phyloP scores from a whole-genome alignment of 1,140 invertebrate genomes.

The Mamestra configurata region DNA sequence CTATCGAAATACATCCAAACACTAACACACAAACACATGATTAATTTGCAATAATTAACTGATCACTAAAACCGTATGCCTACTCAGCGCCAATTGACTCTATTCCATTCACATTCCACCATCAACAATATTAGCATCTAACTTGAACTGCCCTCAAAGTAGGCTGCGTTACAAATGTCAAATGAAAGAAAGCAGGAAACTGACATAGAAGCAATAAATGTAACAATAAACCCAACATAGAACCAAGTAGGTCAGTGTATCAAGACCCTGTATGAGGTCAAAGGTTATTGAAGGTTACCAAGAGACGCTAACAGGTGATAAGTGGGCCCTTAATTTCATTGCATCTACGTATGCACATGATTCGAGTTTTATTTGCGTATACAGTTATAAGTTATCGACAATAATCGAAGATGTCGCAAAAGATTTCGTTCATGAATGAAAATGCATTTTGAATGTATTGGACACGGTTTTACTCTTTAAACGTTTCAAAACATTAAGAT shows the following conservation, averaged over 20 bases:
- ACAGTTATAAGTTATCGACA: slow-evolving; percentile 61
- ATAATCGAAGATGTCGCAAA: slow-evolving; percentile 60
- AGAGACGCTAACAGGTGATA: slow-evolving; percentile 68
- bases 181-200: slow-evolving; percentile 42
- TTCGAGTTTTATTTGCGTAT: slow-evolving; percentile 68
- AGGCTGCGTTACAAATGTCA: slow-evolving; percentile 40
- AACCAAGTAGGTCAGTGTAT: slow-evolving; percentile 65
- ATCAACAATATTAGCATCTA: slow-evolving; percentile 6
- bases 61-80: too few species aligned
- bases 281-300: slow-evolving; percentile 65
- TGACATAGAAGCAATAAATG: slow-evolving; percentile 23
- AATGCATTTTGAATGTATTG: background rate
- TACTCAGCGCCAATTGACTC: too few species aligned
- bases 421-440: slow-evolving; percentile 5
- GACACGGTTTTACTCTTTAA: slow-evolving; percentile 30
- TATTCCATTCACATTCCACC: background rate
- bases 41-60: too few species aligned
- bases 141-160: slow-evolving; percentile 16
- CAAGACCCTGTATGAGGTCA: slow-evolving; percentile 65
- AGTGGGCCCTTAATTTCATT: slow-evolving; percentile 70
- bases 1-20: too few species aligned
- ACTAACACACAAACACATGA: too few species aligned
- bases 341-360: slow-evolving; percentile 67
- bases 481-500: background rate
- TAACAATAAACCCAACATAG: slow-evolving; percentile 47